These are phyloP conservation scores for Ylistrum balloti DNA, from an alignment of 1,140 invertebrate species.

Conservation along the genomic window DNA sequence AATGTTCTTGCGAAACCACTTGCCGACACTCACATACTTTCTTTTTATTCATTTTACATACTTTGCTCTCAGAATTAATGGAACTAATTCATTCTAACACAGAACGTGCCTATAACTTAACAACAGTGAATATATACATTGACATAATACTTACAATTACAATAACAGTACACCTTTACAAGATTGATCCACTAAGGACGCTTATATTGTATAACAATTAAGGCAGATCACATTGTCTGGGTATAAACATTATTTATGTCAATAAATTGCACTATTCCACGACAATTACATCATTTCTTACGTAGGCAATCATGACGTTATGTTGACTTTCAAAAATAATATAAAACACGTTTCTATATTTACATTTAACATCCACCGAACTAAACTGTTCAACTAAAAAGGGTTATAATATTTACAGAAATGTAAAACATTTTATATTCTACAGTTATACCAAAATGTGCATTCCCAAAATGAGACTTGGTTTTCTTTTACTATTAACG, in stretches of 20 bases:
- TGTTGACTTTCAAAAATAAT: not conserved
- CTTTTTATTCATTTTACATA: no score
- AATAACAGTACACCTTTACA: not conserved
- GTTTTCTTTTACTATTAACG: no score
- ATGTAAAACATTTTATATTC: not conserved
- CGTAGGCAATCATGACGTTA: not conserved
- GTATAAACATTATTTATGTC: not conserved
- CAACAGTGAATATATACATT: not conserved
- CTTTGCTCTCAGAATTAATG: no score
- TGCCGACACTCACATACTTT: no score
- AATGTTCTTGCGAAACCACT: no score
- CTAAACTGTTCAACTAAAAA: not conserved
- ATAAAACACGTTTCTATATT: not conserved
- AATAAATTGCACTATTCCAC: not conserved
- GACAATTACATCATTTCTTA: not conserved
- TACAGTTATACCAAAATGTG: not conserved
- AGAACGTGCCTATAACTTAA: not conserved
- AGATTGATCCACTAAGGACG: constrained; percentile 16
- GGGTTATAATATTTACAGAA: not conserved
- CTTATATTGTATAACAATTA: constrained; percentile 19
- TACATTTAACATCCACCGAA: not conserved
- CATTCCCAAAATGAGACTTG: no score
- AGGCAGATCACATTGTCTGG: constrained; percentile 36
- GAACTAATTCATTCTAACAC: no score
- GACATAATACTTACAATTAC: not conserved